Evolutionary conservation across 1,140 invertebrate species (phyloP), one percentile per base, ranked within the genome.

Genomic region (Drosophila jambulina): DNA sequence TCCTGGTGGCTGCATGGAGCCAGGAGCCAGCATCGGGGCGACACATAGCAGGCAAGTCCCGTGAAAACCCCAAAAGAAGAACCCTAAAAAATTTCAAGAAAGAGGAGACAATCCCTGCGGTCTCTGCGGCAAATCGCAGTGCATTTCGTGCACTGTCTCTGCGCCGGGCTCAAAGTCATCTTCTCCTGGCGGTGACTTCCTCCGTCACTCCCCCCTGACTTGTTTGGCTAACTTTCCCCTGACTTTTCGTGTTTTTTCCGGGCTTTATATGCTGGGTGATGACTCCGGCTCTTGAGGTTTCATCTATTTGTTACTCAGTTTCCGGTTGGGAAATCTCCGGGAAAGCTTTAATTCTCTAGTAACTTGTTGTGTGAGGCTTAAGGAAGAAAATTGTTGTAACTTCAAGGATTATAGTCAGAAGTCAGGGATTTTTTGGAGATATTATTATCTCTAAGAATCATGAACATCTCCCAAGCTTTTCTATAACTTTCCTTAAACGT

Each of bases 1-100:
- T 91, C 87, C 78, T 68, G 60, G 63, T 58, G 45, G 58, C 76
- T 57, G 64, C 59, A 59, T 27, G 51, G 43, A 64, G 46, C 58
- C 67, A 61, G 48, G 13, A 56, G n/a, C 17, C 38, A 68, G 48
- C 51, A 62, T 54, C 51, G 12, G 15, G 72, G 71, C 74, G 70
- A 56, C 74, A 75, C 40, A 70, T 27, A 53, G 29, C 72, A 74
- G 70, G 68, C 53, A 72, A 70, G 67, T 70, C 49, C 48, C 63
- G n/a, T 29, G 62, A 32, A 63, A 46, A 61, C 15, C 23, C 42
- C 21, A 7, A 57, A 42, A 19, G 1, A 64, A 64, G 25, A 34
- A 49, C 10, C 48, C 45, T 6, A 17, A 51, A 58, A 57, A 65
- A 43, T 60, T 42, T 29, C 57, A 67, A 59, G 62, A 54, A 75